These are phyloP conservation scores for Nasonia longicornis DNA, from an alignment of 1,140 invertebrate species.

Conservation along the genomic window DNA sequence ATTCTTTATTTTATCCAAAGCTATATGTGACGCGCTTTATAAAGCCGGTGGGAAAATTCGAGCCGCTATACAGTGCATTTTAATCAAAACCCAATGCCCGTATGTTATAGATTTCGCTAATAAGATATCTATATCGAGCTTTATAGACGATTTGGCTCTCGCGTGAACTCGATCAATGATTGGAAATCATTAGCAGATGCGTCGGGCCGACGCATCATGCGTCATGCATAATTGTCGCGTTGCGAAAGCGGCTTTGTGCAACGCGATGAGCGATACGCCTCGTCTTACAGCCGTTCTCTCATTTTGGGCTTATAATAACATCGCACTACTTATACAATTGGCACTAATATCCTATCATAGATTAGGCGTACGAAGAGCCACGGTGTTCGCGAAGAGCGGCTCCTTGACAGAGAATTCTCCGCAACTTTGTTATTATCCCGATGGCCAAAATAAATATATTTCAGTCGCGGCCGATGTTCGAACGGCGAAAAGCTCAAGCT, in stretches of 20 bases:
- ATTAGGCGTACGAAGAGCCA: too few relatives aligned
- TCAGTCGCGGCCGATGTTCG: background rate
- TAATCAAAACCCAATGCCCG: background rate
- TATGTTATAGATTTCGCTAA: background rate
- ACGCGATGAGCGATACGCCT: background rate
- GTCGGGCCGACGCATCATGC: too few relatives aligned
- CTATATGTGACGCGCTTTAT: background rate
- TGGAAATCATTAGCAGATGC: too few relatives aligned
- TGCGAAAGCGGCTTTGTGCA: too few relatives aligned
- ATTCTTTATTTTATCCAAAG: background rate
- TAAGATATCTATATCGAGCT: background rate
- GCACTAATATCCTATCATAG: background rate
- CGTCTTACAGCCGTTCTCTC: background rate
- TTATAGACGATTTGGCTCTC: background rate
- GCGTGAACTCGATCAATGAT: too few relatives aligned
- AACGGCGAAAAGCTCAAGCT: background rate
- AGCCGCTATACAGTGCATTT: background rate
- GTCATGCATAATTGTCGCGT: too few relatives aligned
- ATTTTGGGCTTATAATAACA: background rate
- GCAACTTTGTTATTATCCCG: background rate
- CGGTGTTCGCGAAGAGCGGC: background rate
- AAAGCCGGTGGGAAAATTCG: background rate
- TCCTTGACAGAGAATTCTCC: background rate
- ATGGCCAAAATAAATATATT: slow-evolving; percentile 30
- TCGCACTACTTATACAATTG: background rate